Conservation (phyloP, 2,797 vertebrate genomes). For the Bucorvus abyssinicus region DNA sequence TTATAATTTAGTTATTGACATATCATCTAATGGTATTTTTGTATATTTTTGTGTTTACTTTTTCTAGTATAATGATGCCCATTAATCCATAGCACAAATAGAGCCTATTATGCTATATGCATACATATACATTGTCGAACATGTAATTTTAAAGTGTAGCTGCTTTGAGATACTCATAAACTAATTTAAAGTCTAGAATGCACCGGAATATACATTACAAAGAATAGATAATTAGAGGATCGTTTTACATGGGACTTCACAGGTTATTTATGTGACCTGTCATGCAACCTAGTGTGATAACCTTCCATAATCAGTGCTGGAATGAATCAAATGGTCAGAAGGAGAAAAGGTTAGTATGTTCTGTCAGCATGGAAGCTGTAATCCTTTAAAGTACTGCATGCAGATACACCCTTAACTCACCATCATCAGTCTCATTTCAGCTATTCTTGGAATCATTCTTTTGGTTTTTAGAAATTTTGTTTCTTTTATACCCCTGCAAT, state of each 20-base stretch:
- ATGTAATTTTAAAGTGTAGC: background rate
- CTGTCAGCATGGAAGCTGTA: background rate
- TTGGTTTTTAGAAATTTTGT: background rate
- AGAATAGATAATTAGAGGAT: background rate
- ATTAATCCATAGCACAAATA: background rate
- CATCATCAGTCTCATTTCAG: background rate
- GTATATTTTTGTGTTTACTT: background rate
- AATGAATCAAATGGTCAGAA: background rate
- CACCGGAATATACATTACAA: background rate
- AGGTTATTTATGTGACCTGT: background rate
- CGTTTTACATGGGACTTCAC: background rate
- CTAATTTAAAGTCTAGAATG: background rate
- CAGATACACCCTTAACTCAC: fast-evolving
- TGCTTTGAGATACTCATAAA: background rate
- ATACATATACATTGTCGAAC: background rate
- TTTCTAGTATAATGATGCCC: background rate
- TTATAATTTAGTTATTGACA: background rate
- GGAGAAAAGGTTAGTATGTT: background rate
- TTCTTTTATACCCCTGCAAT: background rate
- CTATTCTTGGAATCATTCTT: background rate
- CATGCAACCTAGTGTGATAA: background rate
- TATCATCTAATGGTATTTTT: background rate
- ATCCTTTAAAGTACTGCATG: background rate
- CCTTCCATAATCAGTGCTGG: background rate
- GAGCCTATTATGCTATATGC: fast-evolving